Conservation (phyloP, 2,888 invertebrate genomes). For the Mythimna albipuncta region DNA sequence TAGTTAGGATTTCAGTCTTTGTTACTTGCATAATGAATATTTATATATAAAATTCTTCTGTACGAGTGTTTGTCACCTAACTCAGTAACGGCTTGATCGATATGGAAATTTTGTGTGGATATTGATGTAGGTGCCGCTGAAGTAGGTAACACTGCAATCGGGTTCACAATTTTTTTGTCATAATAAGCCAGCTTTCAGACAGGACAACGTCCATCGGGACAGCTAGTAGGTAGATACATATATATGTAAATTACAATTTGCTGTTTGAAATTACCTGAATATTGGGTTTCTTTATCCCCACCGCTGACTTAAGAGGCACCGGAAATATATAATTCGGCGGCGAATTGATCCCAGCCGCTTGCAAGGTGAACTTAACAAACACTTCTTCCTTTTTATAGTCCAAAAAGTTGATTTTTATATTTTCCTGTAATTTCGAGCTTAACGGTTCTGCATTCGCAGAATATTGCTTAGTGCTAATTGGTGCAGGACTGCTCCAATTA, state of each 20-base stretch:
- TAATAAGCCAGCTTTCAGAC: too few relatives aligned
- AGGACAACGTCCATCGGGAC: too few relatives aligned
- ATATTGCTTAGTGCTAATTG: constrained; percentile 76
- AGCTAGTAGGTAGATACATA: too few relatives aligned
- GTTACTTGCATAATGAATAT: too few relatives aligned
- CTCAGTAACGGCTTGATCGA: too few relatives aligned
- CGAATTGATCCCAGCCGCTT: constrained; percentile 79
- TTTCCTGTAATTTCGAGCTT: constrained; percentile 75
- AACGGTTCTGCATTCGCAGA: constrained; percentile 72
- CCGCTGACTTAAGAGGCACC: constrained; percentile 88
- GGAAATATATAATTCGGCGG: constrained; percentile 93
- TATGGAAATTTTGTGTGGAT: too few relatives aligned
- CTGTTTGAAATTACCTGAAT: constrained; percentile 86
- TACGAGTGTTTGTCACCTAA: too few relatives aligned
- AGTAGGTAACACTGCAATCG: too few relatives aligned
- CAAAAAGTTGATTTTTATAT: constrained; percentile 73
- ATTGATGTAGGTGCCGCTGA: too few relatives aligned
- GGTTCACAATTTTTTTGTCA: too few relatives aligned
- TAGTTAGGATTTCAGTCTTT: too few relatives aligned
- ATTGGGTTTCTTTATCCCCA: constrained; percentile 88
- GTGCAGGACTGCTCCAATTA: constrained; percentile 89
- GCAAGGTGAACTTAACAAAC: constrained; percentile 88
- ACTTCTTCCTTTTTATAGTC: constrained; percentile 72
- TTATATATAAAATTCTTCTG: too few relatives aligned
- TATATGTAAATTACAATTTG: background rate